Evolutionary conservation across 2,888 invertebrate genomes (phyloP).

Genomic region (Conomelus anceps): DNA sequence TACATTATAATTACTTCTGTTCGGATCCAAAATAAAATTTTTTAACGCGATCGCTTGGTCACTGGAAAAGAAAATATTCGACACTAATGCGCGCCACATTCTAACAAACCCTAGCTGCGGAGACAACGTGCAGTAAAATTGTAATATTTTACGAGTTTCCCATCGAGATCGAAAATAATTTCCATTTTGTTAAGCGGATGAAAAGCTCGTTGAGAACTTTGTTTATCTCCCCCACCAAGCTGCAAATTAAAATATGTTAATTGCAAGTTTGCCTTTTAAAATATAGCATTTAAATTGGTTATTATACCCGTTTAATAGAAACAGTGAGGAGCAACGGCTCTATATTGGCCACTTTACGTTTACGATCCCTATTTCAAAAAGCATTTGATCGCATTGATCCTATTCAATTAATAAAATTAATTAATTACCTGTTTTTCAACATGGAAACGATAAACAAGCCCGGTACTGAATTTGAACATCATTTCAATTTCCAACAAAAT

Average conservation of each 20-base stretch:
- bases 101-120: background rate
- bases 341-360: background rate
- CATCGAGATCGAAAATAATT: background rate
- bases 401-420: no score
- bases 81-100: background rate
- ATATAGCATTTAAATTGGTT: background rate
- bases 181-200: background rate
- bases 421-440: background rate
- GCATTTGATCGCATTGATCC: background rate
- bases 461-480: no score
- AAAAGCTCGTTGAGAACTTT: background rate
- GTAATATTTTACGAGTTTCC: background rate
- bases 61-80: background rate
- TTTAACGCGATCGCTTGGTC: constrained; percentile 4
- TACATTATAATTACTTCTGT: constrained; percentile 14
- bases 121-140: background rate
- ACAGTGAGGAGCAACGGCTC: background rate
- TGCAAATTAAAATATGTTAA: background rate
- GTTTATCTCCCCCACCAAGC: background rate
- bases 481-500: no score
- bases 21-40: constrained; percentile 2
- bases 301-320: background rate
- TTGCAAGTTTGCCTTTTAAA: background rate
- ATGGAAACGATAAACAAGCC: background rate
- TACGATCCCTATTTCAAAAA: background rate